phyloP scores from a whole-genome alignment of 92 coral and sea anemone species.

The Montipora capitata region DNA sequence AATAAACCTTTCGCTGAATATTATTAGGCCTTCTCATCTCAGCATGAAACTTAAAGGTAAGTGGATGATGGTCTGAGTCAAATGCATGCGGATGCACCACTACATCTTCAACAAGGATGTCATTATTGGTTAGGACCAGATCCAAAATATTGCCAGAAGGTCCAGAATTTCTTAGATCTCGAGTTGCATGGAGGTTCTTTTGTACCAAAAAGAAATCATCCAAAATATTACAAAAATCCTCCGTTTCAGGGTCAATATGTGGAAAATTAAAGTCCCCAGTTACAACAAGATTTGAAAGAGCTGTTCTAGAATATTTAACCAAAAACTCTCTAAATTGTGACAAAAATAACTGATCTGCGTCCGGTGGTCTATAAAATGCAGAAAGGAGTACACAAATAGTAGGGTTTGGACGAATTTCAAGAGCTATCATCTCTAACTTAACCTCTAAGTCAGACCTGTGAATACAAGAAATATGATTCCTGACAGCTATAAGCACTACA shows the following conservation, averaged over 20 bases:
- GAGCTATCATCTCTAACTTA: conserved; percentile 30
- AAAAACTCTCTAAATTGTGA: conserved; percentile 30
- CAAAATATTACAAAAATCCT: conserved; percentile 57
- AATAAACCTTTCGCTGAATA: too few species aligned
- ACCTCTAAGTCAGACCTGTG: conserved; percentile 51
- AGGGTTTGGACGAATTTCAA: conserved; percentile 30
- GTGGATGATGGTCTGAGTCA: conserved; percentile 3
- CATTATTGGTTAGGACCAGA: not conserved
- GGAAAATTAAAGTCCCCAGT: conserved; percentile 67
- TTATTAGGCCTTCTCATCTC: conserved; percentile 49
- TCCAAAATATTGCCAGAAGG: conserved; percentile 6
- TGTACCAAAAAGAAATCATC: conserved; percentile 62
- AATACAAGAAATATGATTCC: conserved; percentile 55
- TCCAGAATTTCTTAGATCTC: conserved; percentile 21
- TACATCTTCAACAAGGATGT: too few species aligned
- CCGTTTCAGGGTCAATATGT: conserved; percentile 42
- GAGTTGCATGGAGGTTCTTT: conserved; percentile 38
- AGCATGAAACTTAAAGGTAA: not conserved
- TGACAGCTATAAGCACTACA: conserved; percentile 50
- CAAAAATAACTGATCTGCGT: conserved; percentile 46
- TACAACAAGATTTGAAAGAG: conserved; percentile 49
- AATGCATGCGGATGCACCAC: too few species aligned
- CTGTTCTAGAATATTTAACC: conserved; percentile 45
- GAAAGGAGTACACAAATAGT: conserved; percentile 38
- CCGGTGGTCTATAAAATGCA: conserved; percentile 55